A percentile compares a stretch with the other conserved stretches of the same genome.
These are phyloP conservation scores for Micronisus gabar DNA, from an alignment of 2,113 vertebrate genomes.

Conservation along the genomic window DNA sequence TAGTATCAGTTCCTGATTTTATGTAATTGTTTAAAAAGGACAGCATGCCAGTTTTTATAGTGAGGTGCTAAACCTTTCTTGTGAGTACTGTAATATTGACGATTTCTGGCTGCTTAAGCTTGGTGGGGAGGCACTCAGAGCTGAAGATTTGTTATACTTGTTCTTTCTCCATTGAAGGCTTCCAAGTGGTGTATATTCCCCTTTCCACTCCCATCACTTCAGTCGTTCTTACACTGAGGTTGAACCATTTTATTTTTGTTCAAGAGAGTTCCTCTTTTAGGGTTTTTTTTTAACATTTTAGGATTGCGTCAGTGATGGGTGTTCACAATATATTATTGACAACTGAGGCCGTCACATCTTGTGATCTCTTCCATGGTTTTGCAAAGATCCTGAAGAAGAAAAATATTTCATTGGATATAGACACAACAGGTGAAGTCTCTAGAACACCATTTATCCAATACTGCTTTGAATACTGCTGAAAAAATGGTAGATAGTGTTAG, in stretches of 20 bases:
- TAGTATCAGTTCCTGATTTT: background rate
- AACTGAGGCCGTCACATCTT: background rate
- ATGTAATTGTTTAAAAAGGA: background rate
- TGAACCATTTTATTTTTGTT: background rate
- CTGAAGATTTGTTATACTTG: background rate
- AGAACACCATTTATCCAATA: background rate
- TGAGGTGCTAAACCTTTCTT: background rate
- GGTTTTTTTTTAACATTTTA: background rate
- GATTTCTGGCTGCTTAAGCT: background rate
- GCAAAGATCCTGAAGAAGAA: background rate
- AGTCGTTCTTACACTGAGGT: background rate
- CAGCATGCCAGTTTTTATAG: background rate
- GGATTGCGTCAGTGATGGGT: background rate
- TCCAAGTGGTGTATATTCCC: background rate
- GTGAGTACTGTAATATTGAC: background rate
- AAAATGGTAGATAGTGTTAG: background rate
- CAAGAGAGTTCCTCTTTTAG: background rate
- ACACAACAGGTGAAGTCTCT: background rate
- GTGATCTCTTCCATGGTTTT: background rate
- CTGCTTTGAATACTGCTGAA: background rate
- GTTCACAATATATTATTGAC: background rate
- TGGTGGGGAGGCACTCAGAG: background rate
- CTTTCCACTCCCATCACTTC: background rate
- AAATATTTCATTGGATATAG: background rate
- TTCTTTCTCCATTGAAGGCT: background rate